phyloP scores from a whole-genome alignment of 2,888 invertebrate genomes.

The Drosophila neotestacea region DNA sequence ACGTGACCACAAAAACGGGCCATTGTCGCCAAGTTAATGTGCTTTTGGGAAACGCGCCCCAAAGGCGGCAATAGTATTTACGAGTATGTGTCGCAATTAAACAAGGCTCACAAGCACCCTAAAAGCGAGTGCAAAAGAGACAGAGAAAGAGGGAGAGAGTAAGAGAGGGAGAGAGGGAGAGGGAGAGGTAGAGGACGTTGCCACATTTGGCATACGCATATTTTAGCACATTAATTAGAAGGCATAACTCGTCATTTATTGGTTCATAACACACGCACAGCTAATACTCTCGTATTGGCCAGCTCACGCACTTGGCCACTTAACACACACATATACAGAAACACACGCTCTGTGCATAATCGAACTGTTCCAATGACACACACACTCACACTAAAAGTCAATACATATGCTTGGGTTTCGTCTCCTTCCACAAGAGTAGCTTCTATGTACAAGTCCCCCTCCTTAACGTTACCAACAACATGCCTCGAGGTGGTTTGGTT shows the following conservation, averaged over 20 bases:
- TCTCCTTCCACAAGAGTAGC: not conserved
- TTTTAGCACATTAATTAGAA: constrained; percentile 70
- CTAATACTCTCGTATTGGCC: constrained; percentile 41
- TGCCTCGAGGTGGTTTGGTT: constrained; percentile 30
- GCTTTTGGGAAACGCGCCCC: constrained; percentile 9
- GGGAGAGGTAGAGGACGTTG: not conserved
- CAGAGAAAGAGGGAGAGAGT: not conserved
- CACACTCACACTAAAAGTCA: constrained; percentile 38
- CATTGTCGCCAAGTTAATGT: constrained; percentile 32
- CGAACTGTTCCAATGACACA: constrained; percentile 43
- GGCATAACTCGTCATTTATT: constrained; percentile 75
- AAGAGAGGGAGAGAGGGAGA: not conserved
- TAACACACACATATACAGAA: constrained; percentile 7
- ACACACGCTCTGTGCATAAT: constrained; percentile 60
- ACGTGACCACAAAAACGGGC: constrained; percentile 48
- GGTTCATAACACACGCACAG: constrained; percentile 49
- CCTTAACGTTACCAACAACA: not conserved
- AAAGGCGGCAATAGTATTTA: constrained; percentile 39
- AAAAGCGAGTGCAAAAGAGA: not conserved
- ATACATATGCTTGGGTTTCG: constrained; percentile 32
- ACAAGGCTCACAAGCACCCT: constrained; percentile 14
- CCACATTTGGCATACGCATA: constrained; percentile 66
- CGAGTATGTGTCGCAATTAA: constrained; percentile 44
- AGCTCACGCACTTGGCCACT: constrained; percentile 31
- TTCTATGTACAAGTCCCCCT: not conserved